Evolutionary conservation across 2,888 invertebrate species (phyloP).

Genomic region (Horisme vitalbata): DNA sequence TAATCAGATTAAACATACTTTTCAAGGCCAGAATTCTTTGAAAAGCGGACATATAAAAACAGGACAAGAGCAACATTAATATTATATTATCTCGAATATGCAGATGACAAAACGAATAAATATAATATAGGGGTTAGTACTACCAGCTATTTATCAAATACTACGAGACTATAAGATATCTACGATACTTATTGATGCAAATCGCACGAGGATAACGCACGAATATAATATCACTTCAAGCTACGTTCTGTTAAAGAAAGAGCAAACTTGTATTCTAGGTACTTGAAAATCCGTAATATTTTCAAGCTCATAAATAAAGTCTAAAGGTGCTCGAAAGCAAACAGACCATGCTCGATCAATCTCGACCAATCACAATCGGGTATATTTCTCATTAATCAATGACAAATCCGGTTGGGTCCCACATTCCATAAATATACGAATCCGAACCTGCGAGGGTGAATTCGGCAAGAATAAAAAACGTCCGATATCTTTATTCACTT

Average conservation of each 20-base stretch:
- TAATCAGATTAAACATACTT: slow-evolving; percentile 47
- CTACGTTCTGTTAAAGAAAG: slow-evolving; percentile 58
- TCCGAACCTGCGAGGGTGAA: slow-evolving; percentile 43
- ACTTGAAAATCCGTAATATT: slow-evolving; percentile 35
- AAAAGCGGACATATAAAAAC: slow-evolving; percentile 32
- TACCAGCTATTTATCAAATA: slow-evolving; percentile 51
- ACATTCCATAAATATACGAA: slow-evolving; percentile 53
- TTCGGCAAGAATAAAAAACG: slow-evolving; percentile 61
- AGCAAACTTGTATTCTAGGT: slow-evolving; percentile 32
- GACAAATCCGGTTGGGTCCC: slow-evolving; percentile 69
- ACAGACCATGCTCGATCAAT: slow-evolving; percentile 32
- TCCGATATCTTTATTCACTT: slow-evolving; percentile 2
- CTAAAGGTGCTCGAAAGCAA: slow-evolving; percentile 26
- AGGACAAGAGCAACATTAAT: slow-evolving; percentile 51
- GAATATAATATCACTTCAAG: slow-evolving; percentile 58
- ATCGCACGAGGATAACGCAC: slow-evolving; percentile 64
- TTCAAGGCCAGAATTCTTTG: slow-evolving; percentile 49
- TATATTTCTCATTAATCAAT: slow-evolving; percentile 24
- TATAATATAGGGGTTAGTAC: slow-evolving; percentile 48
- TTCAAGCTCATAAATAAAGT: slow-evolving; percentile 52
- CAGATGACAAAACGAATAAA: slow-evolving; percentile 56
- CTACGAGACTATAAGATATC: slow-evolving; percentile 50
- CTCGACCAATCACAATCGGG: slow-evolving; percentile 21
- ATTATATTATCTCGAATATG: slow-evolving; percentile 55
- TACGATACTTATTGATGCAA: slow-evolving; percentile 43